Conservation (phyloP, 2,113 vertebrate species). For the Chaetodon trifascialis region DNA sequence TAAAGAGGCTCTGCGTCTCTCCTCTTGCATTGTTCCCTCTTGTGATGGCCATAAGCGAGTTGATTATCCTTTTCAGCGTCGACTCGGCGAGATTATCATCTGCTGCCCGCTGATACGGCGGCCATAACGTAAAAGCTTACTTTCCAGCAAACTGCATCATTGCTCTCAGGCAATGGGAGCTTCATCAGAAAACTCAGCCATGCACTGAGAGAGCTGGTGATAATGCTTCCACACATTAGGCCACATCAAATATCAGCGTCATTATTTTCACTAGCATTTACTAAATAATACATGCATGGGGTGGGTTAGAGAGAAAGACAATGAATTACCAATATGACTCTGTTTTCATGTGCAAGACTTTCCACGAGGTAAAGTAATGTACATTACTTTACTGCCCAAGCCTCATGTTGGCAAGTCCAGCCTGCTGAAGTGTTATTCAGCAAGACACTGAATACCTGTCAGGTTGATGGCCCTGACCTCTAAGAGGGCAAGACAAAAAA, state of each 20-base stretch:
- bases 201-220: slow-evolving; percentile 57
- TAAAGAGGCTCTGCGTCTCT: slow-evolving; percentile 71
- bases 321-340: background rate
- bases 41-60: slow-evolving; percentile 71
- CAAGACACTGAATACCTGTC: background rate
- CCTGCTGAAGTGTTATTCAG: background rate
- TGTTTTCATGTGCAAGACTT: background rate
- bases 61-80: slow-evolving; percentile 80
- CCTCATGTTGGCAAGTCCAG: background rate
- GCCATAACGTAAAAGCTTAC: slow-evolving; percentile 71
- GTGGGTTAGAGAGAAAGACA: background rate
- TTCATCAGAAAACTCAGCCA: slow-evolving; percentile 66
- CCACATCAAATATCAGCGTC: slow-evolving; percentile 43
- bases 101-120: slow-evolving; percentile 74
- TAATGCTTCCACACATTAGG: slow-evolving; percentile 66
- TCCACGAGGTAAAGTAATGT: background rate
- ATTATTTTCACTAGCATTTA: slow-evolving; percentile 40
- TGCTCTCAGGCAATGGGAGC: slow-evolving; percentile 70
- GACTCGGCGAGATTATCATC: slow-evolving; percentile 77
- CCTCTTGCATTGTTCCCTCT: slow-evolving; percentile 62
- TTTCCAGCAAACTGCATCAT: slow-evolving; percentile 70
- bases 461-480: background rate
- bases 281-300: slow-evolving; percentile 28
- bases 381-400: background rate
- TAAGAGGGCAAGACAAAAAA: background rate